These are phyloP conservation scores for Cheilosia vulpina DNA, from an alignment of 2,888 invertebrate genomes.

Conservation along the genomic window DNA sequence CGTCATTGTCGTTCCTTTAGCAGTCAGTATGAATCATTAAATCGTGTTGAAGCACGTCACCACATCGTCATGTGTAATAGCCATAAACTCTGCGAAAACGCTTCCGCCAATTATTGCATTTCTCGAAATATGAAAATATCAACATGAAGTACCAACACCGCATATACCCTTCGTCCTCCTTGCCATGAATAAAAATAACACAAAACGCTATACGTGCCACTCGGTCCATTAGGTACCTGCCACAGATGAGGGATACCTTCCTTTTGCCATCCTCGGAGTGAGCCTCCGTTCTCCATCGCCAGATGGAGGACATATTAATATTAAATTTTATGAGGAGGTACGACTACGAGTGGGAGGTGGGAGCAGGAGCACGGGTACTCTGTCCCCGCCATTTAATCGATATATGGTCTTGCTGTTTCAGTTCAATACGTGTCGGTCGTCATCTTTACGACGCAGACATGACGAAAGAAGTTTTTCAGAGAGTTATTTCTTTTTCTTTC, in stretches of 20 bases:
- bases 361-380: not conserved
- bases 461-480: constrained; percentile 7
- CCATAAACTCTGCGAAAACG: constrained; percentile 36
- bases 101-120: constrained; percentile 39
- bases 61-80: constrained; percentile 19
- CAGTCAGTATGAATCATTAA: constrained; percentile 5
- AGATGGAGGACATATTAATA: constrained; percentile 35
- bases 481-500: not conserved
- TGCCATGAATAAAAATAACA: not conserved
- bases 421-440: constrained; percentile 44
- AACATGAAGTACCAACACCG: not conserved
- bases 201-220: constrained; percentile 5
- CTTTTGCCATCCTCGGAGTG: not conserved
- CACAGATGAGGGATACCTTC: not conserved
- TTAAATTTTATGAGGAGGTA: constrained; percentile 44
- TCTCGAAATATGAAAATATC: constrained; percentile 47
- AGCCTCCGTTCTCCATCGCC: not conserved
- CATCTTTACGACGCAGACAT: constrained; percentile 40
- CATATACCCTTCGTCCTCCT: not conserved
- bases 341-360: not conserved
- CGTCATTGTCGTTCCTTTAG: constrained; percentile 1
- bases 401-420: constrained; percentile 10
- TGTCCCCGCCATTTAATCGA: constrained; percentile 31
- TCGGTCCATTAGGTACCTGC: constrained; percentile 7
- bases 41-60: constrained; percentile 13